Evolutionary conservation across 2,888 invertebrate species (phyloP), one percentile per base, ranked within the genome.

Genomic region (Troides aeacus): DNA sequence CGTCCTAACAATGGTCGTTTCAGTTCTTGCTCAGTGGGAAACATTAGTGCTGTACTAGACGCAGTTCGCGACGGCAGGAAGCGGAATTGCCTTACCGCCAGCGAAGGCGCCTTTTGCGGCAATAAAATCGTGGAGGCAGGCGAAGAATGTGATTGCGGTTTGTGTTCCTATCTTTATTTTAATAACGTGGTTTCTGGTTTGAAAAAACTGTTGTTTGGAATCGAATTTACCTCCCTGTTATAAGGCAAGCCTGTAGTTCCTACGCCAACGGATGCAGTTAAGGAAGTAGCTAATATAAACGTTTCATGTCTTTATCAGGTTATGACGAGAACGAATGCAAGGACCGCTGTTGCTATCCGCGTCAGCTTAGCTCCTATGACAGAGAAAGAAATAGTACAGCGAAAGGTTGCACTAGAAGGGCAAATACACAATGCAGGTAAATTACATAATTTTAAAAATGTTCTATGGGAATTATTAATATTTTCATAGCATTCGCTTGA

Each of bases 51-150:
- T 74, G 99, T 99, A 1, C 90, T 99, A 36, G 97, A 98, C 84
- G 98, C 98, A 1, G 96, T 99, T 58, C 95, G 97, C 72, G 97
- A 97, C 81, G 96, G 96, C 73, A 95, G 97, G 78, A 99, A 99
- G 87, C 94, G 96, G 63, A 98, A 99, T 90, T 99, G 99, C 83
- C 98, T 99, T 87, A 95, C 96, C 76, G 96, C 95, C 58, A 92
- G 96, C 67, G 96, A 95, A 72, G 98, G 98, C 71, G 98, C 99
- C 42, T 99, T 99, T 95, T 99, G 99, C 89, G 99, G 99, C 68
- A 99, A 99, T 90, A 99, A 99, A 91, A 98, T 99, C 80, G 98
- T 98, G 0, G 99, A 99, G 86, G 97, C 96, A 39, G 98, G 97
- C 63, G 99, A 99, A 89, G 97, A 99, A 89, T 99, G 99, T 84